Conservation (phyloP, 37 sponge, comb jelly and placozoan species). For the Halichondria panicea region DNA sequence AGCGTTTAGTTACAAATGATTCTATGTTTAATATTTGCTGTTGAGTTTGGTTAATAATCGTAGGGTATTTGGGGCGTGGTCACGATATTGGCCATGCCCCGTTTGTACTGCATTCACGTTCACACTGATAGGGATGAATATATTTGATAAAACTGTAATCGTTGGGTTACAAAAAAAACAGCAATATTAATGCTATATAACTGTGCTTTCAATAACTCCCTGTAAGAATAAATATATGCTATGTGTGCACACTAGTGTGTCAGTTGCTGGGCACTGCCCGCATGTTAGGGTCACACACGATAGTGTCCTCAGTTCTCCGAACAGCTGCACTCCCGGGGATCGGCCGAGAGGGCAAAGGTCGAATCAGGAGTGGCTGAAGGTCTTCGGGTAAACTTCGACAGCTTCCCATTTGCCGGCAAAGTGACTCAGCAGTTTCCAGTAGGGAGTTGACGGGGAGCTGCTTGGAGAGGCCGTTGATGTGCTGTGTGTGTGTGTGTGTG, state of each 20-base stretch:
- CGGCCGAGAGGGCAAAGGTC: slow-evolving; percentile 22
- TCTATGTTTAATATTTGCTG: no score
- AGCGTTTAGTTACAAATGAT: no score
- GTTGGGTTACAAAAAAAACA: no score
- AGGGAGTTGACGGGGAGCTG: slow-evolving; percentile 47
- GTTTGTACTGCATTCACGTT: no score
- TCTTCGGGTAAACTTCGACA: slow-evolving; percentile 38
- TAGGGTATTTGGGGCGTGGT: no score
- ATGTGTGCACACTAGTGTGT: neutral
- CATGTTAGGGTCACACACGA: slow-evolving; percentile 36
- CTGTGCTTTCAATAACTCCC: no score
- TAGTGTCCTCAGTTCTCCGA: slow-evolving; percentile 22
- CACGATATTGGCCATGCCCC: no score
- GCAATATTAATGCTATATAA: no score
- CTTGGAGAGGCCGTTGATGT: slow-evolving; percentile 74
- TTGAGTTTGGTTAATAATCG: no score
- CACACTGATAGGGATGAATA: no score
- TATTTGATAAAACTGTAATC: no score
- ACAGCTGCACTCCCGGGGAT: neutral
- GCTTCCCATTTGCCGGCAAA: slow-evolving; percentile 64
- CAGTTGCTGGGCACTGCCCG: slow-evolving; percentile 42
- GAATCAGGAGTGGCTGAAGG: slow-evolving; percentile 23
- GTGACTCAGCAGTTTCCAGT: slow-evolving; percentile 65
- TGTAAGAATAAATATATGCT: neutral
- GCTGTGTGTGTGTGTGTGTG: slow-evolving; percentile 30